Evolutionary conservation across 2,113 vertebrate species (phyloP), one percentile per base, ranked within the genome.

Genomic region (Alexandromys fortis): DNA sequence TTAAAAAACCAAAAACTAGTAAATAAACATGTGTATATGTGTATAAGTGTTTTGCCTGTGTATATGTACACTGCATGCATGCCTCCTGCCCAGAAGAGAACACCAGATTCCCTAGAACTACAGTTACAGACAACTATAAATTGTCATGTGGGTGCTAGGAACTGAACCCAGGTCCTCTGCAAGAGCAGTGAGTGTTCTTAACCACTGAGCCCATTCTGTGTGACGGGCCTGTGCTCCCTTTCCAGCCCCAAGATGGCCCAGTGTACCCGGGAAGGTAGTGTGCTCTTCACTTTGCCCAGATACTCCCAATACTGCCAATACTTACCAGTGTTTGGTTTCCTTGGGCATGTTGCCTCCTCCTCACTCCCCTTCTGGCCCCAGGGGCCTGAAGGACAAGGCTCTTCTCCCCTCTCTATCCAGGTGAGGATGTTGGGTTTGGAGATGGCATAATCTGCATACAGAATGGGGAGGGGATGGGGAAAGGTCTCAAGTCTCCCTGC

Each of bases 341-440:
- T 9, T 1, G 72, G 89, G 7, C 8, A 0, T 0, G 19, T 49
- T 12, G 78, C 67, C 67, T 90, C 45, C 1, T 88, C 89, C 70
- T 79, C 33, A 0, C 7, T 35, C 1, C 65, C 65, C 78, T 95
- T 68, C 68, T 28, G 93, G 76, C 81, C 79, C 90, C 81, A 72
- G 0, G 6, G 38, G 72, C 67, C 94, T 38, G 75, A 22, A 14
- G 61, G 79, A 82, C 94, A 97, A 45, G 97, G 97, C 5, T 97
- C 85, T 42, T 97, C 97, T 95, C 97, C 97, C 77, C 82, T 92
- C 86, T 98, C 97, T 49, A 98, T 90, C 88, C 52, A 86, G 67
- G 86, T 73, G 24, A 98, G 97, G 88, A 97, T 94, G 81, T 97
- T 97, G 0, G 97, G 97, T 86, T 98, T 98, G 86, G 97, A 96